Base-by-base conservation (phyloP, 2,888 invertebrate species). In the Cephus sareptanus region DNA sequence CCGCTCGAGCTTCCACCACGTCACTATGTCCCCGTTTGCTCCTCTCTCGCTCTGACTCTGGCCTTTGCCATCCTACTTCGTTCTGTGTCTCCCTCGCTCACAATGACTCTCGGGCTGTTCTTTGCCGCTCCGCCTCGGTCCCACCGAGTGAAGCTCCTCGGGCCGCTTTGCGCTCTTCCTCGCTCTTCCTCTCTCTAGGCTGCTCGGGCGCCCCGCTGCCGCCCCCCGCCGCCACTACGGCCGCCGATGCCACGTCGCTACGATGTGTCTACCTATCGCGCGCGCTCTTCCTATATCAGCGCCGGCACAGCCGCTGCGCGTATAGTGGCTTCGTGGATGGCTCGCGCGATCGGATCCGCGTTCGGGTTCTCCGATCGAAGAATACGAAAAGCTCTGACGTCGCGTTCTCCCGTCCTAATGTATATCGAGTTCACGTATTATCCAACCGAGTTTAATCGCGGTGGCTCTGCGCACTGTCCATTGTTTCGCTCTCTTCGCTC, bases 391-490 rank as follows among this genome's bases (percentile, higher is more conserved):
- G 56, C 56, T 56, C 23, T 9, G 23, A 23, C 9, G 23, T 23
- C 56, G 56, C 56, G 56, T 56, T 56, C 9, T 56, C 23, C 23
- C 56, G 56, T 23, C 23, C 23, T 9, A 2, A 9, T 23, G 23
- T 56, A 56, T 23, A 56, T 23, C 56, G 56, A 56, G 56, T 56
- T 56, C 56, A 23, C 56, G 56, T 56, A 23, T 56, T 9, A 2
- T 9, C 40, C 15, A 40, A 40, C 2, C 56, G 56, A 15, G 23
- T 9, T 23, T n/a, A n/a, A n/a, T n/a, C 9, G 23, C 23, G 56
- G 56, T 23, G 23, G 34, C 33, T 1, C 31, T 85, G 85, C 89
- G 87, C 89, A 88, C 89, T 90, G 90, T 90, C 89, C 87, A 91
- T 90, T 90, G 90, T 88, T 84, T 82, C 85, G 79, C 75, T 56